Evolutionary conservation across 2,797 vertebrate species (phyloP), one percentile per base, ranked within the genome.

Genomic region (Acipenser ruthenus): DNA sequence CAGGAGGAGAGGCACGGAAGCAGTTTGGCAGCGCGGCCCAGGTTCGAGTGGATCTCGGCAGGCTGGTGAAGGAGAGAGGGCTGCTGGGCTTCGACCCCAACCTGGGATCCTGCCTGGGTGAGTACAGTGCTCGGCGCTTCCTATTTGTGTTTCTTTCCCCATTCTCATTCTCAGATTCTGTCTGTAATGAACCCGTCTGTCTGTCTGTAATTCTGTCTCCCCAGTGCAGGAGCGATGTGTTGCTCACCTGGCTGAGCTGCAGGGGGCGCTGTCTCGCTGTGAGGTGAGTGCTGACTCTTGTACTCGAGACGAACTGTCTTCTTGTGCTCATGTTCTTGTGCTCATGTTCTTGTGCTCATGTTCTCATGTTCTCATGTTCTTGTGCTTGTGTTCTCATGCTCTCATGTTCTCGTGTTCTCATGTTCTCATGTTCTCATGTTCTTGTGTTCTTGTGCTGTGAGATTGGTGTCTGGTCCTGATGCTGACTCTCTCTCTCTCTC

Each of bases 21-120:
- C 0, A 12, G 0, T 0, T 56, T 71, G 50, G 65, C 78, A 0
- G 37, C 68, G 0, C 74, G 68, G 0, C 1, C 23, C 51, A 78
- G 3, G 81, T 85, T 37, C 81, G 82, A 12, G 82, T 98, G 66
- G 90, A 87, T 72, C 73, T 98, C 74, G 94, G 89, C 74, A 81
- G 78, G 62, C 90, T 91, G 3, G 73, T 92, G 68, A 82, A 91
- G 72, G 85, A 93, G 73, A 89, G 82, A 69, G 80, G 74, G 8
- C 62, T 92, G 67, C 82, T 81, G 70, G 95, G 93, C 76, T 97
- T 96, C 0, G 95, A 98, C 79, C 90, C 92, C 65, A 95, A 89
- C 63, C 80, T 96, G 0, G 91, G 93, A 37, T 84, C 84, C 63
- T 93, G 92, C 70, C 87, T 88, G 6, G 94, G 96, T 98, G 81